A percentile compares a stretch with the other conserved stretches of the same genome.
Conservation (phyloP, 2,888 invertebrate genomes). For the Bombylius major region DNA sequence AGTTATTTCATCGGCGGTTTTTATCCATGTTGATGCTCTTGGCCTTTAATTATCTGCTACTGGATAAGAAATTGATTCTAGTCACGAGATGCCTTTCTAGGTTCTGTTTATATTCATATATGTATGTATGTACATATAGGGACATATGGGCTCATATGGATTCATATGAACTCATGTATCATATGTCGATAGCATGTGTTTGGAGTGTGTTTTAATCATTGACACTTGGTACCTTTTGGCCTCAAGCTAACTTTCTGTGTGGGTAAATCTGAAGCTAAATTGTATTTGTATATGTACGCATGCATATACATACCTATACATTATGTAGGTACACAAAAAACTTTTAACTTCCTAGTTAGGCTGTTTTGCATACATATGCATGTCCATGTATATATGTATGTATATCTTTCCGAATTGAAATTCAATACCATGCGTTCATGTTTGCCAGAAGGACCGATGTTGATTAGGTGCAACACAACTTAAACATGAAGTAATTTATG, state of each 20-base stretch:
- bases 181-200: not conserved
- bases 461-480: constrained; percentile 2
- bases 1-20: not conserved
- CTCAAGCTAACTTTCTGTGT: not conserved
- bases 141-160: not conserved
- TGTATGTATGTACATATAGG: not conserved
- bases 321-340: too few species aligned
- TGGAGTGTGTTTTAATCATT: not conserved
- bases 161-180: not conserved
- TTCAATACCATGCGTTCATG: not conserved
- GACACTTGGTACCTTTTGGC: not conserved
- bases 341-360: not conserved
- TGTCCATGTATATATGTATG: not conserved
- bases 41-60: constrained; percentile 5
- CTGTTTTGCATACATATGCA: not conserved
- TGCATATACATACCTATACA: not conserved
- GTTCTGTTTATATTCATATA: not conserved
- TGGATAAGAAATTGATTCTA: constrained; percentile 10
- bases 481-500: constrained; percentile 6
- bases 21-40: not conserved
- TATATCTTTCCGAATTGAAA: not conserved
- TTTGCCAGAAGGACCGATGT: not conserved
- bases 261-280: not conserved
- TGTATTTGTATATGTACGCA: not conserved
- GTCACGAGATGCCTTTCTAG: constrained; percentile 7